Evolutionary conservation across 2,113 vertebrate species (phyloP), one percentile per base, ranked within the genome.

Genomic region (Telmatochromis bifrenatus): DNA sequence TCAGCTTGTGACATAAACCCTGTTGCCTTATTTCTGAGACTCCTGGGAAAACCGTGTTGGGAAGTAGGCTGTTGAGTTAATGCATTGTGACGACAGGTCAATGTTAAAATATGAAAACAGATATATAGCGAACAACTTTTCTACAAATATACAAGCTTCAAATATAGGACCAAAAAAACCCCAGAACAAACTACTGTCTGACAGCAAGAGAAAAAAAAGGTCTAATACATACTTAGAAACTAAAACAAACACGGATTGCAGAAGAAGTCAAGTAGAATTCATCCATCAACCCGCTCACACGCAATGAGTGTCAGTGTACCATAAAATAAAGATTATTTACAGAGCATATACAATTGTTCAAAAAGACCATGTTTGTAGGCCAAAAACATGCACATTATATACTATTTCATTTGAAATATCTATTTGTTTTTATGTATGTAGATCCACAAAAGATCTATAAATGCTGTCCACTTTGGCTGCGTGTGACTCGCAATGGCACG

Each of bases 351-450:
- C 96, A 96, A 87, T 83, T 91, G 93, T 96, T 95, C 94, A 96
- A 96, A 96, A 96, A 93, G 91, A 96, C 94, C 94, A 95, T 89
- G 91, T 95, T 93, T 93, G 91, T 91, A 89, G 92, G 92, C 90
- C 86, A 94, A 94, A 94, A 94, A 96, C 96, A 96, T 95, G 94
- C 95, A 95, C 85, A 92, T 91, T 91, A 96, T 90, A 96, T 90
- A 95, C 90, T 90, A 96, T 96, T 96, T 96, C 96, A 96, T 95
- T 94, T 94, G 94, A 96, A 97, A 97, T 96, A 96, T 96, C 90
- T 81, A 93, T 93, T 93, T 89, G 88, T 89, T 87, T 92, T 91
- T 91, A 93, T 88, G 89, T 90, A 93, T 70, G 33, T 93, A 94
- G 95, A 97, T 95, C 96, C 82, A 31, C 87, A 95, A 95, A 95